Evolutionary conservation across 2,113 vertebrate species (phyloP), one percentile per base, ranked within the genome.

Genomic region (Chloebia gouldiae): DNA sequence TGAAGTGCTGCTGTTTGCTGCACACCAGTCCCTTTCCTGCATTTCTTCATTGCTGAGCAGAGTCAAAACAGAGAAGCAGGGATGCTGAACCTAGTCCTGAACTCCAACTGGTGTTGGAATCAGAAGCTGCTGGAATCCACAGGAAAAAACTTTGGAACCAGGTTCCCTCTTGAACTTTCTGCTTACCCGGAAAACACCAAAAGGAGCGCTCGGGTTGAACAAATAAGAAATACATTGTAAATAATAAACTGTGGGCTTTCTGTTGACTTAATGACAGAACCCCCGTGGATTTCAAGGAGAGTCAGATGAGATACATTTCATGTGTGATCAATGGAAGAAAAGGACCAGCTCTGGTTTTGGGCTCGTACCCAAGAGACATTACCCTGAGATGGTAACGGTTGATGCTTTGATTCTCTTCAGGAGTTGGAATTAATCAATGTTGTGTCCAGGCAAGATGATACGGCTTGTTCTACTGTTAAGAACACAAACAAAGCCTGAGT

Each of bases 191-290:
- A 84, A 93, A 92, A 75, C 44, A 63, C 40, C 47, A 84, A 90
- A 91, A 87, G 22, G 76, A 68, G 51, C 31, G 80, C 69, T 71
- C 0, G 9, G 65, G 88, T 90, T 94, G 91, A 85, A 72, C 60
- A 95, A 97, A 93, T 90, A 96, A 86, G 83, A 96, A 95, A 88
- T 45, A 51, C 50, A 61, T 65, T 73, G 88, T 65, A 68, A 86
- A 93, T 92, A 96, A 94, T 78, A 90, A 94, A 94, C 80, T 23
- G 5, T 59, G 77, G 71, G 59, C 79, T 78, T 79, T 59, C 37
- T 93, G 51, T 83, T 94, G 93, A 61, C 42, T 70, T 91, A 86
- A 54, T 72, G 60, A 73, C 76, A 94, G 84, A 89, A 92, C 65
- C 53, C 79, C 66, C 66, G 21, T 7, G 3, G 64, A 85, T 63